Conservation (phyloP, 2,888 invertebrate species). For the Drosophila meridionalis region DNA sequence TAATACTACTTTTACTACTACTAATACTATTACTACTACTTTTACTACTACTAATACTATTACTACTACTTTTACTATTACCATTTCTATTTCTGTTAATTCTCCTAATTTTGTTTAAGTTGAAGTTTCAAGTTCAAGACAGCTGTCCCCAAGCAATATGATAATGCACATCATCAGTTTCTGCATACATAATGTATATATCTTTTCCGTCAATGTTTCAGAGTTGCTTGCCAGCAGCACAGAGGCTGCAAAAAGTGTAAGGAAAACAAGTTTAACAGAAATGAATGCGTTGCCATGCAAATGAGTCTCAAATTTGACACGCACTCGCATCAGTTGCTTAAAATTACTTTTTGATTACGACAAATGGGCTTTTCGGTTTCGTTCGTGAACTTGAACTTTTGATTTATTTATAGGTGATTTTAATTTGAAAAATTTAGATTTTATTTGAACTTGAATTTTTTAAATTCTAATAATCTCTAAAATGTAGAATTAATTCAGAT, state of each 20-base stretch:
- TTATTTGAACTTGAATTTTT: background rate
- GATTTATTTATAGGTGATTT: background rate
- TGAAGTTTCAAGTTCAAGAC: too few species aligned
- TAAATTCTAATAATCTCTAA: too few species aligned
- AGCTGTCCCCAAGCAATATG: slow-evolving; percentile 1
- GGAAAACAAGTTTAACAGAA: slow-evolving; percentile 45
- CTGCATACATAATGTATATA: background rate
- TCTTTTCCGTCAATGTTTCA: slow-evolving; percentile 10
- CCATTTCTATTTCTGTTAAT: background rate
- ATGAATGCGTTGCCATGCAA: slow-evolving; percentile 40
- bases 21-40: background rate
- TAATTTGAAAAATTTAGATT: background rate
- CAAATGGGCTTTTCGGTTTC: background rate
- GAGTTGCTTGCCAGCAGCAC: slow-evolving; percentile 15
- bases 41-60: background rate
- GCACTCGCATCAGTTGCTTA: background rate
- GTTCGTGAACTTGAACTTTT: background rate
- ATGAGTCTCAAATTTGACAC: slow-evolving; percentile 31
- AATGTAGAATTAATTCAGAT: too few species aligned
- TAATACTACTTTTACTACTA: background rate
- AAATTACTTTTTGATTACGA: background rate
- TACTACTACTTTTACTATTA: background rate
- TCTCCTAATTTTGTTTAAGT: too few species aligned
- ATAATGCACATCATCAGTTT: slow-evolving; percentile 4
- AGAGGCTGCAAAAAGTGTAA: background rate